Percentiles rank a stretch among this genome's conserved stretches.
These are phyloP conservation scores for Prionailurus viverrinus DNA, from an alignment of 2,113 vertebrate species.

Conservation along the genomic window DNA sequence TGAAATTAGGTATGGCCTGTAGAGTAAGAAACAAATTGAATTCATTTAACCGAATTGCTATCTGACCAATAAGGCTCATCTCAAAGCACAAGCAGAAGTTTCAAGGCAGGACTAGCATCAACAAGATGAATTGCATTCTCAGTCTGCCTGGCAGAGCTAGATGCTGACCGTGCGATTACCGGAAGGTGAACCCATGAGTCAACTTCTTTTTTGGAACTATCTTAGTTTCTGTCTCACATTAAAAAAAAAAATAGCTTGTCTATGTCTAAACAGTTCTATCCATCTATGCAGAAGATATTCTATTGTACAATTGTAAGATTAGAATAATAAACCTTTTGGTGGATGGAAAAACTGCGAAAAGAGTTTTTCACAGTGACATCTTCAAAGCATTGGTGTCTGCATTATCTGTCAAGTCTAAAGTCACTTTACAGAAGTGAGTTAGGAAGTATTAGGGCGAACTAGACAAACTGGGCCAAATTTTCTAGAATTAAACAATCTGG, in stretches of 20 bases:
- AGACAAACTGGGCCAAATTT: conserved; percentile 31
- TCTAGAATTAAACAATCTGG: not conserved
- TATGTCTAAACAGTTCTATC: conserved; percentile 50
- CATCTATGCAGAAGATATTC: conserved; percentile 28
- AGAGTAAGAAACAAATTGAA: conserved; percentile 55
- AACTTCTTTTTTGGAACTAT: conserved; percentile 33
- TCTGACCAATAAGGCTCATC: conserved; percentile 54
- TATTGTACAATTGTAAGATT: conserved; percentile 23
- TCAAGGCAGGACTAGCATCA: not conserved
- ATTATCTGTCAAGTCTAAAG: conserved; percentile 33
- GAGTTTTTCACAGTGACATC: conserved; percentile 20
- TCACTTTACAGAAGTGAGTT: conserved; percentile 52
- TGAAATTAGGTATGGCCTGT: conserved; percentile 25
- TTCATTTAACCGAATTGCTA: conserved; percentile 29
- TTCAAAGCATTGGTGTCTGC: conserved; percentile 36
- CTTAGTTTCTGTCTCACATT: not conserved
- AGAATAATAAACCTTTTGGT: conserved; percentile 55
- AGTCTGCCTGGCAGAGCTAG: not conserved
- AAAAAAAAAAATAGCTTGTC: not conserved
- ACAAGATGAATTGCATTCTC: conserved; percentile 25
- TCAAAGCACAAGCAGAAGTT: not conserved
- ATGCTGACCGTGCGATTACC: not conserved
- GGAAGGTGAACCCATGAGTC: not conserved
- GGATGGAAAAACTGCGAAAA: conserved; percentile 17
- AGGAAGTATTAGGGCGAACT: conserved; percentile 28